phyloP scores from a whole-genome alignment of 2,797 vertebrate species.

The Tolypeutes matacus region DNA sequence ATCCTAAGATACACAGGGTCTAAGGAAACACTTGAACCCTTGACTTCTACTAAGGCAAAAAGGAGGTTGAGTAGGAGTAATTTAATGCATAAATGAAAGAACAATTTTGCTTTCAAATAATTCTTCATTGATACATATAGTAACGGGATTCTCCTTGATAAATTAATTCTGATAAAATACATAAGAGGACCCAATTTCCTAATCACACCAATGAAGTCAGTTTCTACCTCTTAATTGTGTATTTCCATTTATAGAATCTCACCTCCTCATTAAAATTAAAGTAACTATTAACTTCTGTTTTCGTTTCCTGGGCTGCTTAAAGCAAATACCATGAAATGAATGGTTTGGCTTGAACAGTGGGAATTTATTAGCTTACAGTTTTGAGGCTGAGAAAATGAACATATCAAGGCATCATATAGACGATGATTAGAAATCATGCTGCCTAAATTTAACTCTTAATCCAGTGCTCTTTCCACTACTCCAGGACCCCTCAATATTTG shows the following conservation, averaged over 20 bases:
- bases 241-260: neutral
- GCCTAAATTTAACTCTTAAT: neutral
- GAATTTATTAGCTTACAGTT: too few species aligned
- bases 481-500: neutral
- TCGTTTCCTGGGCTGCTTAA: too few species aligned
- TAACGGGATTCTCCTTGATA: neutral
- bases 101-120: constrained; percentile 45
- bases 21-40: neutral
- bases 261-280: constrained; percentile 28
- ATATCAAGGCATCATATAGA: too few species aligned
- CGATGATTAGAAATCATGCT: neutral
- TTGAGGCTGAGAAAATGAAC: too few species aligned
- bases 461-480: neutral
- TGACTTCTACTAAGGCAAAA: neutral
- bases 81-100: constrained; percentile 23
- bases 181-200: neutral
- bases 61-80: neutral
- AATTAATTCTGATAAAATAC: constrained; percentile 48
- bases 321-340: too few species aligned
- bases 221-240: constrained; percentile 2
- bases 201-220: neutral
- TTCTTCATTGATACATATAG: constrained; percentile 6
- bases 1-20: neutral
- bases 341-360: too few species aligned
- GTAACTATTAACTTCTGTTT: neutral